Evolutionary conservation across 2,113 vertebrate species (phyloP), one percentile per base, ranked within the genome.

Genomic region (Corythornis madagascariensis): DNA sequence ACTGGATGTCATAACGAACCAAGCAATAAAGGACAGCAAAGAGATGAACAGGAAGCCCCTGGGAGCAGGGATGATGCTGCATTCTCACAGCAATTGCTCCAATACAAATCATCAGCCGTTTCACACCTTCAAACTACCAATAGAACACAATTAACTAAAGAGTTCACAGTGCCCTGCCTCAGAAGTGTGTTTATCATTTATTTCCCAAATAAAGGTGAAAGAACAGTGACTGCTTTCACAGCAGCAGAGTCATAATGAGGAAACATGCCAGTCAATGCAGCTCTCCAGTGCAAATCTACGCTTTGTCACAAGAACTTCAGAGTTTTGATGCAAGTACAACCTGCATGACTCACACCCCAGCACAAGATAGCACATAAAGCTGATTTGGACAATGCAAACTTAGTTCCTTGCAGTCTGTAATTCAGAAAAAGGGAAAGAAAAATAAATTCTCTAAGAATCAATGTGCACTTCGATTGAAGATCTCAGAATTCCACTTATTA

Each of bases 291-390:
- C 19, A 2, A 28, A 78, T 28, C 38, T 13, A 15, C 56, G 9
- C 25, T 22, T 29, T 4, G 31, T 7, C 26, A 28, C 0, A 4
- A 78, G 57, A 19, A 18, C 66, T 67, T 31, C 48, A 6, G 47
- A 53, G 38, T 10, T 67, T 53, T 6, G 38, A 59, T 0, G 0
- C 2, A 26, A 63, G 17, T 12, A 31, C 47, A 74, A 25, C 61
- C 65, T 19, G 16, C 14, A 6, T 7, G 65, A 74, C 18, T 47
- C 67, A 52, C 48, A 75, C 6, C 29, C 9, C 78, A 78, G 35
- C 3, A 5, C 0, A 19, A 77, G 65, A 45, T 0, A 66, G n/a
- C 64, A 57, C 2, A 25, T 3, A 56, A 60, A 71, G 35, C 25
- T 14, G 20, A 45, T 28, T 4, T 31, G 71, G 43, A 43, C n/a